Base-by-base conservation (phyloP, 2,888 invertebrate species). In the Marasmarcha lunaedactyla region DNA sequence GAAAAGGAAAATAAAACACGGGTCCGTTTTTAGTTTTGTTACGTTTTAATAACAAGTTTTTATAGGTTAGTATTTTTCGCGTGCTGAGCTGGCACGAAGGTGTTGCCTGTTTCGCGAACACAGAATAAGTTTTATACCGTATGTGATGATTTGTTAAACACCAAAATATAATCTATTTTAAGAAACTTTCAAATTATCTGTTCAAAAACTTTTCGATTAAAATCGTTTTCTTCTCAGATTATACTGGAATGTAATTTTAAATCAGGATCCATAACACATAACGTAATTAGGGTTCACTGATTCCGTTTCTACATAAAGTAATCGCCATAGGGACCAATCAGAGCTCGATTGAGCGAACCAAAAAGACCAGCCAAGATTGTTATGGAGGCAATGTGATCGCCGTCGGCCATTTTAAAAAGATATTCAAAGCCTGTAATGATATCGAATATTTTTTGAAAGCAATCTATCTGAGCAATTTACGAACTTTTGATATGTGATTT, bases 361-460 rank as follows among this genome's bases (percentile, higher is more conserved):
- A 67, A 61, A 67, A 65, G 66, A 64, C 58, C 54, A 20, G 7
- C 20, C 20, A 20, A 20, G 20, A 47, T 42, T 43, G 45, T 46
- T 47, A 45, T 37, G 20, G 42, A 44, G 41, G 42, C 52, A 49
- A 54, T 59, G 59, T 53, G 56, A 58, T 59, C 66, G 78, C 77
- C 72, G 59, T 50, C 69, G 70, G 79, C 71, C 72, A 74, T 78
- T 62, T 71, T 12, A 34, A 34, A 42, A 73, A 67, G 73, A 71
- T 74, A 76, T 76, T 71, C 69, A 69, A 71, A 64, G 55, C 78
- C 77, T 63, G 71, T 55, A 69, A 51, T 49, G 63, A 60, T 70
- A 74, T 76, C 71, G 73, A 70, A 67, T 70, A 66, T 53, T 63
- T n/a, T 58, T 57, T 57, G 48, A 52, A 52, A 49, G 43, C 46